Conservation (phyloP, 1,140 invertebrate species). For the Drosophila miranda region DNA sequence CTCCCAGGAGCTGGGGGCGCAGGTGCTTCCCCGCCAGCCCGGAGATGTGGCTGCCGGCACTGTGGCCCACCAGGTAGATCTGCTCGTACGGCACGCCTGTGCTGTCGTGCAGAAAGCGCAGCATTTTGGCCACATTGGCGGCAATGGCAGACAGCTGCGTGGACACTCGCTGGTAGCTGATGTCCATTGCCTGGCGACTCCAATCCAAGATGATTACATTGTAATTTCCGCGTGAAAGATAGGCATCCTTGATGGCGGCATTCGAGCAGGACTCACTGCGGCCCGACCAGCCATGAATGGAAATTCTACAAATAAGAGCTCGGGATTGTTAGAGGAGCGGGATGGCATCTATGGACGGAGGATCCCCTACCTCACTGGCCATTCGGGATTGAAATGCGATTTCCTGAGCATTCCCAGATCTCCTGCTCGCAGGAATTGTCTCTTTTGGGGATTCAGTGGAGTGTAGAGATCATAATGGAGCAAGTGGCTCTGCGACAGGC, state of each 20-base stretch:
- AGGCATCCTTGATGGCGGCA: slow-evolving; percentile 78
- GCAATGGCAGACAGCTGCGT: slow-evolving; percentile 66
- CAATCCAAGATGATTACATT: slow-evolving; percentile 86
- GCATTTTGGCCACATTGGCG: slow-evolving; percentile 57
- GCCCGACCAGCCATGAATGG: slow-evolving; percentile 75
- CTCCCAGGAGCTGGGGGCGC: slow-evolving; percentile 62
- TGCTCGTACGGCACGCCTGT: slow-evolving; percentile 73
- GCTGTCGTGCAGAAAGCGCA: slow-evolving; percentile 78
- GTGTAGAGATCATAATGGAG: slow-evolving; percentile 76
- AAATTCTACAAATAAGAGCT: slow-evolving; percentile 33
- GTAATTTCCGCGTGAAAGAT: slow-evolving; percentile 78
- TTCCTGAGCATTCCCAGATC: slow-evolving; percentile 48
- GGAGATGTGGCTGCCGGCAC: slow-evolving; percentile 83
- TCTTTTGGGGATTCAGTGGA: slow-evolving; percentile 54
- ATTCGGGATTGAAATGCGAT: slow-evolving; percentile 79
- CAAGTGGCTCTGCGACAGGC: slow-evolving; percentile 31
- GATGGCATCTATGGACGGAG: not conserved
- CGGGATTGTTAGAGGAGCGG: not conserved
- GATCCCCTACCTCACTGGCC: slow-evolving; percentile 65
- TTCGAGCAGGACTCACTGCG: slow-evolving; percentile 64
- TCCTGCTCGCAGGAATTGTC: slow-evolving; percentile 53
- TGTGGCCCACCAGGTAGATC: slow-evolving; percentile 83
- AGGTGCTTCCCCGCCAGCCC: slow-evolving; percentile 82
- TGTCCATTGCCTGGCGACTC: slow-evolving; percentile 78
- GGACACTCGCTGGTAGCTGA: slow-evolving; percentile 67